Percentiles rank a stretch among this genome's conserved stretches.
Evolutionary conservation across 2,113 vertebrate species (phyloP).

Genomic region (human): GRCh38 chr9:75806501-75807000

Average conservation of each 20-base stretch:
- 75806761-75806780: neutral
- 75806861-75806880: neutral
- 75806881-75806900: neutral
- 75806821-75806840: neutral
- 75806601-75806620: neutral
- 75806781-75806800: neutral
- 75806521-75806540: neutral
- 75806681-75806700: neutral
- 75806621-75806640: slow-evolving; percentile 23
- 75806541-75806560: neutral
- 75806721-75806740: neutral
- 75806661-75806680: neutral
- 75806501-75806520: slow-evolving; percentile 37
- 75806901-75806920: neutral
- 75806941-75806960: neutral
- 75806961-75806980: neutral
- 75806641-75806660: neutral
- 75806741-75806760: neutral
- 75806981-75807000: neutral
- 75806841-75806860: neutral
- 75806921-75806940: neutral
- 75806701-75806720: neutral
- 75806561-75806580: neutral
- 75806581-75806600: slow-evolving; percentile 19
- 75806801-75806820: neutral